phyloP scores from a whole-genome alignment of 2,888 invertebrate species.

The Leptopilina drosophilae region DNA sequence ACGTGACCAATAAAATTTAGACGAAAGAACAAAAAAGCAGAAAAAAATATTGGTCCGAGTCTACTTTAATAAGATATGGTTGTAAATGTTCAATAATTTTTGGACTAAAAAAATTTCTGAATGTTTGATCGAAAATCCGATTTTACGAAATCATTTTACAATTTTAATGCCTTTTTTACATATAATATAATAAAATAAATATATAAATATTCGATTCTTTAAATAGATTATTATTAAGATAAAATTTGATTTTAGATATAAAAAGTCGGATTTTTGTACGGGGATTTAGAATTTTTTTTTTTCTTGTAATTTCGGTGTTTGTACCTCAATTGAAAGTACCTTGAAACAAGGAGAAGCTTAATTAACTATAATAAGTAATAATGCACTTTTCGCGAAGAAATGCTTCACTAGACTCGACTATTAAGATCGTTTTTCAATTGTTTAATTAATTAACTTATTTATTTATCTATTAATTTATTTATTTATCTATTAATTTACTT shows the following conservation, averaged over 20 bases:
- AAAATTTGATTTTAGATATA: no score
- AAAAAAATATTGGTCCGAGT: neutral
- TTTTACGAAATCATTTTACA: neutral
- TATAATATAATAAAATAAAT: no score
- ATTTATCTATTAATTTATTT: no score
- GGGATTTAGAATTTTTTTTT: slow-evolving; percentile 1
- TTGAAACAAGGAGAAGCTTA: slow-evolving; percentile 38
- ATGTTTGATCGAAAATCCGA: slow-evolving; percentile 1
- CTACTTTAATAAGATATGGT: neutral
- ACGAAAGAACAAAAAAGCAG: neutral
- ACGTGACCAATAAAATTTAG: slow-evolving; percentile 24
- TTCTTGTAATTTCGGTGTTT: slow-evolving; percentile 18
- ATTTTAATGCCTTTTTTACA: neutral
- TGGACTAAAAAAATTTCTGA: neutral
- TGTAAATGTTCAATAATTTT: slow-evolving; percentile 26
- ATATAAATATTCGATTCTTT: no score
- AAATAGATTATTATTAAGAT: no score
- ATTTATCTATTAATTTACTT: no score
- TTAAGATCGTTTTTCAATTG: neutral
- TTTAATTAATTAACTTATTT: no score
- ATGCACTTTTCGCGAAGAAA: slow-evolving; percentile 26
- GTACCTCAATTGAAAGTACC: slow-evolving; percentile 38
- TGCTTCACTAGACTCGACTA: slow-evolving; percentile 15
- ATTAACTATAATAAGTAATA: slow-evolving; percentile 10
- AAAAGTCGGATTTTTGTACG: neutral